Base-by-base conservation (phyloP, 2,797 vertebrate species). In the Gymnothorax reevesii region DNA sequence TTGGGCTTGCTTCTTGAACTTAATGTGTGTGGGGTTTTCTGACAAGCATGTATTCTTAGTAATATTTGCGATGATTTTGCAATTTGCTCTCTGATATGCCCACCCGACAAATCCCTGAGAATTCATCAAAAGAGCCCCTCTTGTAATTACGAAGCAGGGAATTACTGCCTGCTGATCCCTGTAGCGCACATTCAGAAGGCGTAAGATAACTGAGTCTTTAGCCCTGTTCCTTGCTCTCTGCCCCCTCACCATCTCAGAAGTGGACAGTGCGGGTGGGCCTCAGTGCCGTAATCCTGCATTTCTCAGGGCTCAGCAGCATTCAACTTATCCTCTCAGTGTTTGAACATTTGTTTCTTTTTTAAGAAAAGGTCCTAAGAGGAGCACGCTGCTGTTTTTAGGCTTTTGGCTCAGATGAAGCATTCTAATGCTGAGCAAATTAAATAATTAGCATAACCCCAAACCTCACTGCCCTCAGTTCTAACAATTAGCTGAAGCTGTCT, bases 121-220 rank as follows among this genome's bases (percentile, higher is more conserved):
- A 91, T 3, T 9, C 84, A 89, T 89, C 90, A 91, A 91, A 89
- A 94, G 92, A 94, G 93, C 89, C 91, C 90, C 87, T 83, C 86
- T 88, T 91, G 89, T 94, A 94, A 95, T 95, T 92, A 94, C 92
- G 89, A 91, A 86, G 87, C 93, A 92, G 91, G 92, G 95, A 95
- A 94, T 94, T 88, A 89, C 89, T 86, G 84, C 83, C 87, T 83
- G 84, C 89, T 90, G 93, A 91, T 92, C 92, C 91, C 87, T 87
- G 88, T 84, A 89, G 85, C 1, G 90, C 89, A 83, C 89, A 88
- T 87, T 92, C 89, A 84, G 85, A 91, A 91, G 91, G 66, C 87
- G 82, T 52, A 75, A 89, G 93, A 94, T 94, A 93, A 92, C 90
- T 25, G 80, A 88, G 82, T 85, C 84, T 42, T 83, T 83, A 55